Conservation (phyloP, 2,797 vertebrate genomes). For the Buphagus erythrorhynchus region DNA sequence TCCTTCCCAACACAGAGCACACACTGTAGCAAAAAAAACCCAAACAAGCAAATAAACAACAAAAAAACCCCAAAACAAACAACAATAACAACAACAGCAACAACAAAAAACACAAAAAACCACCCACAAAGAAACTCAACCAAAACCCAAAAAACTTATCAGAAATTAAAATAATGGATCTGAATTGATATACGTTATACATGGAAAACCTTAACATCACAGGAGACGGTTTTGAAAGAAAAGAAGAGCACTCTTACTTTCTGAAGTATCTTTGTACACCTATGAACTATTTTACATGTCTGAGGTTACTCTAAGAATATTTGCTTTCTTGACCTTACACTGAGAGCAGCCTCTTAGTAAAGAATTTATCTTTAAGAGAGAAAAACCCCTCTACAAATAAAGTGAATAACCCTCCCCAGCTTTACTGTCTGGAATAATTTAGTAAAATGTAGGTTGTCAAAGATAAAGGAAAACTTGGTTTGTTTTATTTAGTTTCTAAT, state of each 20-base stretch:
- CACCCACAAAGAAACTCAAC: not conserved
- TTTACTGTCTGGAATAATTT: not conserved
- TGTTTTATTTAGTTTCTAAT: not conserved
- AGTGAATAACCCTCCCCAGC: accelerated
- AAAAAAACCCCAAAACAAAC: not conserved
- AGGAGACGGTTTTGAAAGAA: not conserved
- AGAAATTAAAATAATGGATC: not conserved
- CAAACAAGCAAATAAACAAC: not conserved
- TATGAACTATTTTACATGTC: not conserved
- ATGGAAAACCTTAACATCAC: not conserved
- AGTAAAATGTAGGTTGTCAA: not conserved
- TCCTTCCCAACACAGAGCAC: not conserved
- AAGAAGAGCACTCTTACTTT: not conserved
- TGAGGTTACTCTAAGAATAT: not conserved
- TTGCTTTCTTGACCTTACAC: not conserved
- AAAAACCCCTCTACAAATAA: not conserved
- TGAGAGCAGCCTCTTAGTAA: not conserved
- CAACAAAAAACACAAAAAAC: too few relatives aligned
- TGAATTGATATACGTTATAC: not conserved
- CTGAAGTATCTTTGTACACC: not conserved
- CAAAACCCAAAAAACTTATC: accelerated
- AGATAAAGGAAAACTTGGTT: not conserved
- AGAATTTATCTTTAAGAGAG: not conserved
- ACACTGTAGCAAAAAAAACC: not conserved
- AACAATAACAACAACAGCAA: not conserved